phyloP scores from a whole-genome alignment of 2,797 vertebrate species.

The Poeciliopsis presidionis region DNA sequence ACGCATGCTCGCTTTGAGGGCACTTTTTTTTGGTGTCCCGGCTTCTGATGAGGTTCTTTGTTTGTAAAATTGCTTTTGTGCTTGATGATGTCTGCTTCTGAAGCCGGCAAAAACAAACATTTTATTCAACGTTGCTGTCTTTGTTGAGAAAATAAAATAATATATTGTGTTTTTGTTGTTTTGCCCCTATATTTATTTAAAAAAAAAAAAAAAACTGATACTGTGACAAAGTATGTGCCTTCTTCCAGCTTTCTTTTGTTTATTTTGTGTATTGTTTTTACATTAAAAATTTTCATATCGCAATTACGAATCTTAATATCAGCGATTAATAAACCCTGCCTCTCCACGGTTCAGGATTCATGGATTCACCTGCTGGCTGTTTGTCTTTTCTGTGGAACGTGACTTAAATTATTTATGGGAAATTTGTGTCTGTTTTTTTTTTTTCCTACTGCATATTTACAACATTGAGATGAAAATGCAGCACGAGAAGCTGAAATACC shows the following conservation, averaged over 20 bases:
- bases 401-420: background rate
- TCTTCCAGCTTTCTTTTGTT: background rate
- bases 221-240: background rate
- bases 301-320: background rate
- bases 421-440: background rate
- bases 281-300: background rate
- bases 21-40: slow-evolving; percentile 33
- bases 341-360: background rate
- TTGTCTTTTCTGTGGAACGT: background rate
- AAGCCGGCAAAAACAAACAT: slow-evolving; percentile 32
- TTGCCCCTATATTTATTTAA: background rate
- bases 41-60: slow-evolving; percentile 30
- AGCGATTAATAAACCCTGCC: background rate
- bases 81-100: slow-evolving; percentile 41
- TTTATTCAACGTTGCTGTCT: slow-evolving; percentile 38
- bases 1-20: slow-evolving; percentile 39
- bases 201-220: background rate
- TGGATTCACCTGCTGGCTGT: background rate
- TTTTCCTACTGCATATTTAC: background rate
- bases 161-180: slow-evolving; percentile 71
- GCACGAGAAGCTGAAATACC: background rate
- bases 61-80: slow-evolving; percentile 27
- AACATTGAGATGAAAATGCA: background rate
- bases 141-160: slow-evolving; percentile 69
- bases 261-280: background rate